phyloP scores from a whole-genome alignment of 2,113 vertebrate genomes.

The Mastomys natalensis region DNA sequence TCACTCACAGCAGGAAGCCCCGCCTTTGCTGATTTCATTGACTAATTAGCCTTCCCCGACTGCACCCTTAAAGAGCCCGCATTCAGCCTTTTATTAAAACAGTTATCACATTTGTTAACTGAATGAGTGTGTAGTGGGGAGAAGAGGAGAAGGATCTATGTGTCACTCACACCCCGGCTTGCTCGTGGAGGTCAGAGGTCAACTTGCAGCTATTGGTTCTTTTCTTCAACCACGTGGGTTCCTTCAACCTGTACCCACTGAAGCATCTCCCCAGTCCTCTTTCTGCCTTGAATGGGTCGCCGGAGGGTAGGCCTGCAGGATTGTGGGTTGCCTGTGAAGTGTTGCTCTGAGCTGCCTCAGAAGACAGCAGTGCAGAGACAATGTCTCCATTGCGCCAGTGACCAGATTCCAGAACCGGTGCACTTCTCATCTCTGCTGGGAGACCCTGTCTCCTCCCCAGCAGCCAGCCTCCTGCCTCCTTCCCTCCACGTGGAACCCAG shows the following conservation, averaged over 20 bases:
- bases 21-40: not conserved
- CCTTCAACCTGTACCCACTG: not conserved
- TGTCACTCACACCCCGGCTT: not conserved
- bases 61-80: not conserved
- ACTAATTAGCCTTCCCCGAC: too few species aligned
- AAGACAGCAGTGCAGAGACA: fast-evolving
- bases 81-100: not conserved
- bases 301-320: not conserved
- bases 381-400: not conserved
- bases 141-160: not conserved
- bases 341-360: not conserved
- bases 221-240: not conserved
- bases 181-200: not conserved
- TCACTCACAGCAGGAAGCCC: not conserved
- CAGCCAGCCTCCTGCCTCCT: fast-evolving
- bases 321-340: not conserved
- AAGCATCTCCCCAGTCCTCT: not conserved
- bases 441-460: too few species aligned
- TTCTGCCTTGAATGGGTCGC: not conserved
- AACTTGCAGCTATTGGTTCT: not conserved
- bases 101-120: not conserved
- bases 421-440: fast-evolving
- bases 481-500: not conserved
- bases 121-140: not conserved
- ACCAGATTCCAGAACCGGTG: fast-evolving